Evolutionary conservation across 2,797 vertebrate genomes (phyloP).

Genomic region (Ctenosaura bakeri): DNA sequence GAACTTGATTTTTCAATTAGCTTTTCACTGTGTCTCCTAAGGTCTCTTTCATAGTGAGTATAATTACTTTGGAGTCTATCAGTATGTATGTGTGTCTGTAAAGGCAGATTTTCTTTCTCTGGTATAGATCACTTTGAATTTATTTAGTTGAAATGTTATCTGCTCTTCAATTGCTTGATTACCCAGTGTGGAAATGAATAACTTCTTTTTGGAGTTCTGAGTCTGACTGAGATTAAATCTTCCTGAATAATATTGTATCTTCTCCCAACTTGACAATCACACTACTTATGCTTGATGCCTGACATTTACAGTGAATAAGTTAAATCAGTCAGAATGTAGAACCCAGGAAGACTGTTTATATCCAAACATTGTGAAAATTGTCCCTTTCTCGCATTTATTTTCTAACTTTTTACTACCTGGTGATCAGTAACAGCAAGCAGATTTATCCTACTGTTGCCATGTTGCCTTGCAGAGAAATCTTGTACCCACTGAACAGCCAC

Average conservation of each 20-base stretch:
- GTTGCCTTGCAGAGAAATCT: not conserved
- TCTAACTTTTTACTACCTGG: not conserved
- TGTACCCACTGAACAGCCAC: not conserved
- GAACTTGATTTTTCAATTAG: not conserved
- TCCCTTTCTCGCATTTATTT: not conserved
- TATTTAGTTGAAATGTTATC: not conserved
- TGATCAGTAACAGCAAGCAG: not conserved
- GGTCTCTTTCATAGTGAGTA: not conserved
- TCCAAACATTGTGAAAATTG: not conserved
- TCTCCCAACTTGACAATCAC: not conserved
- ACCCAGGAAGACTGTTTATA: not conserved
- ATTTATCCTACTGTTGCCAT: not conserved
- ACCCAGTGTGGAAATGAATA: not conserved
- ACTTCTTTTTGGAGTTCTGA: not conserved
- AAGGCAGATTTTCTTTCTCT: not conserved
- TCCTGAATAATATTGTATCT: not conserved
- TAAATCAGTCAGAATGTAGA: not conserved
- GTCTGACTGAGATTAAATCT: not conserved
- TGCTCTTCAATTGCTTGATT: not conserved
- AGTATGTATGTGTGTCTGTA: not conserved
- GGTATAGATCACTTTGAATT: not conserved
- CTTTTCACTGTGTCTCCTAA: not conserved
- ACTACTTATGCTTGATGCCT: not conserved
- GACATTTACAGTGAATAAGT: not conserved
- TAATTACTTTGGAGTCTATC: not conserved